Evolutionary conservation across 1,140 invertebrate species (phyloP).

Genomic region (Drosophila aff.): DNA sequence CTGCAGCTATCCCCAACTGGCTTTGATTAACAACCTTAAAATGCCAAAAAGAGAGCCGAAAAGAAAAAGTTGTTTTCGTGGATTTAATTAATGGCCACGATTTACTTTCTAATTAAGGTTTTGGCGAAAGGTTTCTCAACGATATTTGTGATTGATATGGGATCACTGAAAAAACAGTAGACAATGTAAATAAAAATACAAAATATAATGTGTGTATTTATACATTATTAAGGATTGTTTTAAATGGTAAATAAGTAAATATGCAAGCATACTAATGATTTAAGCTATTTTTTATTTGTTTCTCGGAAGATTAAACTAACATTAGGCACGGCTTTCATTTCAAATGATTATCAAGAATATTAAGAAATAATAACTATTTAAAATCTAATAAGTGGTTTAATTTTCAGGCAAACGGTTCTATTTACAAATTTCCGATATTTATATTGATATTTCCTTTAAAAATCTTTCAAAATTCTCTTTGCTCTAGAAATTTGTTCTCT

Average conservation of each 20-base stretch:
- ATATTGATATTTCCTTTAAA: too few relatives aligned
- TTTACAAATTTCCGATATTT: background rate
- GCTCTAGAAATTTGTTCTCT: background rate
- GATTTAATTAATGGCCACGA: constrained; percentile 72
- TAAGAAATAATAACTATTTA: background rate
- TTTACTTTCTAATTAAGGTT: constrained; percentile 78
- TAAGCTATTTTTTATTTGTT: background rate
- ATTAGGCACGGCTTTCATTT: background rate
- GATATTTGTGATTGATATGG: constrained; percentile 79
- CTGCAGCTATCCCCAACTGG: constrained; percentile 15
- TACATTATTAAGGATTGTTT: background rate
- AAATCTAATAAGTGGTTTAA: too few relatives aligned
- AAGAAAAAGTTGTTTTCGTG: constrained; percentile 36
- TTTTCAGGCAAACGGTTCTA: background rate
- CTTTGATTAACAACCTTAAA: constrained; percentile 44
- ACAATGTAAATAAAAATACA: background rate
- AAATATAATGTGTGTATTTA: too few relatives aligned
- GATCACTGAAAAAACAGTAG: background rate
- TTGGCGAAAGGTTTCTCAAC: constrained; percentile 42
- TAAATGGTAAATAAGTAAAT: background rate
- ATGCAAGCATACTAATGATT: background rate
- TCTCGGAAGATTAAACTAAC: too few relatives aligned
- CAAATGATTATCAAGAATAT: background rate
- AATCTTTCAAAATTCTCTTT: too few relatives aligned
- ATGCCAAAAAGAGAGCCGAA: constrained; percentile 10